Conservation (phyloP, 1,140 invertebrate species). For the Meloidogyne floridensis region DNA sequence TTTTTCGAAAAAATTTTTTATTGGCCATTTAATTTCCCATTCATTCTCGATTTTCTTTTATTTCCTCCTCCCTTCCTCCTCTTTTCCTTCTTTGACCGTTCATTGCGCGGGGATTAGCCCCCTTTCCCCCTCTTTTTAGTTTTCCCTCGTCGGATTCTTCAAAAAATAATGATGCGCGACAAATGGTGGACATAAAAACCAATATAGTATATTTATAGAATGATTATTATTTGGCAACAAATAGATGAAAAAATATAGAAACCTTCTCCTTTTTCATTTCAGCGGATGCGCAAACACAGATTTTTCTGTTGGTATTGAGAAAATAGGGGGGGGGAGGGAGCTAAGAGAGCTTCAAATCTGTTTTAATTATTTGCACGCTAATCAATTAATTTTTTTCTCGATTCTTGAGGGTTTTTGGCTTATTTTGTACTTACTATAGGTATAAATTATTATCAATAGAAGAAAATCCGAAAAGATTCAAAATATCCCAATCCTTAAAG, state of each 20-base stretch:
- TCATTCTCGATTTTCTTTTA: neutral
- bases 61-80: no score
- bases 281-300: neutral
- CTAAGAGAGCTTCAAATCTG: neutral
- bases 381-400: neutral
- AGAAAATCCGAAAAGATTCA: no score
- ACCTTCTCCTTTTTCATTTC: neutral
- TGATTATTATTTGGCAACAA: neutral
- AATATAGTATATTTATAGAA: no score
- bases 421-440: no score
- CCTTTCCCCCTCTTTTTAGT: neutral
- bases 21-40: neutral
- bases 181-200: neutral
- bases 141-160: neutral
- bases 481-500: no score
- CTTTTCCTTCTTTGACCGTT: neutral
- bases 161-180: conserved; percentile 8
- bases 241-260: neutral
- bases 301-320: neutral
- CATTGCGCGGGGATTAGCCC: conserved; percentile 2
- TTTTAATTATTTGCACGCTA: neutral
- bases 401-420: neutral
- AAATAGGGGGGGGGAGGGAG: neutral
- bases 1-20: neutral
- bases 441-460: neutral